These are phyloP conservation scores for Chrysolina haemoptera DNA, from an alignment of 2,888 invertebrate species.

Conservation along the genomic window DNA sequence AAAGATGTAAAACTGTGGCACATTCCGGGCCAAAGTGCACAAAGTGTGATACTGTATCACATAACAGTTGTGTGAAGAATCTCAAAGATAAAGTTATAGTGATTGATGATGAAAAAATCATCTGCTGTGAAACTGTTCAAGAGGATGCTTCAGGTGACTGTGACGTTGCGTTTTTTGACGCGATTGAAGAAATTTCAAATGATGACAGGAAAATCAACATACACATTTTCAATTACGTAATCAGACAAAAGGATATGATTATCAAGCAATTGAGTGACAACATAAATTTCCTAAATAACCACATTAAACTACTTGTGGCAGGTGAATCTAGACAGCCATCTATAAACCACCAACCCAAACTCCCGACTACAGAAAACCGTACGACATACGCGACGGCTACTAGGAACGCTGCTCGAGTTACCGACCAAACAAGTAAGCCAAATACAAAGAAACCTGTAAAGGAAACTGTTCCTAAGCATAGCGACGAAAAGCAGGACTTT, in stretches of 20 bases:
- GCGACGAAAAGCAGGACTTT: constrained; percentile 2
- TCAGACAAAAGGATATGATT: constrained; percentile 10
- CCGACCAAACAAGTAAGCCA: neutral
- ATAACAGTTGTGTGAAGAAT: constrained; percentile 4
- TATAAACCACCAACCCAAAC: neutral
- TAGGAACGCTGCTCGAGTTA: neutral
- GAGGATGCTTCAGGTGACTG: neutral
- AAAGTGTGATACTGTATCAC: constrained; percentile 6
- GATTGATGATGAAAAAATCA: constrained; percentile 14
- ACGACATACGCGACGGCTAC: neutral
- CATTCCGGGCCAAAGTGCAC: constrained; percentile 1
- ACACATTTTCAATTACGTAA: constrained; percentile 2
- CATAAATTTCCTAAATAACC: constrained; percentile 4
- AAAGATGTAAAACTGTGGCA: neutral
- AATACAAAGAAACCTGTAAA: neutral
- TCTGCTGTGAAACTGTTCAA: neutral
- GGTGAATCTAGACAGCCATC: neutral
- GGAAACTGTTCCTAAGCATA: neutral
- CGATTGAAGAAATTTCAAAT: no score
- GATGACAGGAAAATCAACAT: neutral
- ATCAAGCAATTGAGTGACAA: constrained; percentile 1
- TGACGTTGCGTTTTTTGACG: no score
- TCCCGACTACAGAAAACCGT: no score
- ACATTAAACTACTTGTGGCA: neutral
- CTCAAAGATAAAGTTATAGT: constrained; percentile 1